These are phyloP conservation scores for Engystomops pustulosus DNA, from an alignment of 2,113 vertebrate genomes.

Conservation along the genomic window DNA sequence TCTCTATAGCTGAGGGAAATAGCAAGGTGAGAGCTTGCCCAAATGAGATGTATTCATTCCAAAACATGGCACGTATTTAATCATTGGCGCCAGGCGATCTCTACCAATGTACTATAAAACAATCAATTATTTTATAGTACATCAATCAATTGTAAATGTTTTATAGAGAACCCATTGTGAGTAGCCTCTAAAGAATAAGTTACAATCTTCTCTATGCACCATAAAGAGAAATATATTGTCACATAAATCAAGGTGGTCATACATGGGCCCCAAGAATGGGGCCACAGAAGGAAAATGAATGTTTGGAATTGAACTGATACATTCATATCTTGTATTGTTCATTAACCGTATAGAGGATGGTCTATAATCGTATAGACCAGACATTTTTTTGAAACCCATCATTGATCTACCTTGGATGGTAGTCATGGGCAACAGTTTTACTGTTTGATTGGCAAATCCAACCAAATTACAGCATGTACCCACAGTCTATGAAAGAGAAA, in stretches of 20 bases:
- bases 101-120: neutral
- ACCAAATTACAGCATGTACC: no score
- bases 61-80: slow-evolving; percentile 31
- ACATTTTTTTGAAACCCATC: no score
- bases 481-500: no score
- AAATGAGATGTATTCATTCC: slow-evolving; percentile 17
- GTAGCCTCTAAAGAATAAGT: neutral
- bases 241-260: neutral
- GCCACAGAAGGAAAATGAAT: neutral
- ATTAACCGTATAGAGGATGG: no score
- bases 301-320: no score
- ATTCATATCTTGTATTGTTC: no score
- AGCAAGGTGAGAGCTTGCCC: slow-evolving; percentile 25
- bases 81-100: neutral
- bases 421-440: no score
- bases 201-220: neutral
- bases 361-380: no score
- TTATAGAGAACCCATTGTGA: neutral
- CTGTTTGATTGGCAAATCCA: no score
- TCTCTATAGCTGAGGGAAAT: slow-evolving; percentile 23
- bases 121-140: neutral
- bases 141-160: slow-evolving; percentile 6
- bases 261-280: neutral
- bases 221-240: neutral
- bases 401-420: no score